Percentiles rank a stretch among this genome's conserved stretches.
Evolutionary conservation across 2,888 invertebrate species (phyloP).

Genomic region (Xestia ashworthii): DNA sequence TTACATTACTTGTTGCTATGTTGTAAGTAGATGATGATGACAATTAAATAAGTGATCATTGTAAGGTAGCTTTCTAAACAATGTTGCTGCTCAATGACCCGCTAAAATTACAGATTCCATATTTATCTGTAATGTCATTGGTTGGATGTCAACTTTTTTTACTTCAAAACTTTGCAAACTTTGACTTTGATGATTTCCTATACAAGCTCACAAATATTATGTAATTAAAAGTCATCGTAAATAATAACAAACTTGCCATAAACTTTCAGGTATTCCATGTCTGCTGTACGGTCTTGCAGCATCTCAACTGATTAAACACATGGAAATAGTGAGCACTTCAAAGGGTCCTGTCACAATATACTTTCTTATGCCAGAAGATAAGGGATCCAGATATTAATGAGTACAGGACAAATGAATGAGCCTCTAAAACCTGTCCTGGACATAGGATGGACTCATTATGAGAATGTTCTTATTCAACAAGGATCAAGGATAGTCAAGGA

Average conservation of each 20-base stretch:
- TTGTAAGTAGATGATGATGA: neutral
- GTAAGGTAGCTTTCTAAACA: neutral
- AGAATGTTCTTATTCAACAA: neutral
- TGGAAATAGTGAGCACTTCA: conserved; percentile 94
- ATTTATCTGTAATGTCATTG: neutral
- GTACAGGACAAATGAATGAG: too few species aligned
- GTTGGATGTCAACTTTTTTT: neutral
- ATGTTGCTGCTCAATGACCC: neutral
- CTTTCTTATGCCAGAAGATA: conserved; percentile 97
- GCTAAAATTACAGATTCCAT: neutral
- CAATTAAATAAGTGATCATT: neutral
- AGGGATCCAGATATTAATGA: conserved; percentile 92
- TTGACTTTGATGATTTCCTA: neutral
- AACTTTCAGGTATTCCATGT: conserved; percentile 95
- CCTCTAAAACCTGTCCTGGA: neutral
- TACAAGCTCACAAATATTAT: neutral
- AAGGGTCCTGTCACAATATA: conserved; percentile 95
- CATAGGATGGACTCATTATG: neutral
- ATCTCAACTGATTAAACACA: conserved; percentile 94
- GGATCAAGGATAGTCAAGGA: neutral
- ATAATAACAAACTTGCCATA: neutral
- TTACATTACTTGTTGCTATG: neutral
- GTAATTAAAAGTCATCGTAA: neutral
- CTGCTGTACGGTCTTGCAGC: conserved; percentile 97
- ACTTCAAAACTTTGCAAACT: neutral